Evolutionary conservation across 1,140 invertebrate species (phyloP), one percentile per base, ranked within the genome.

Genomic region (Hirudo medicinalis): DNA sequence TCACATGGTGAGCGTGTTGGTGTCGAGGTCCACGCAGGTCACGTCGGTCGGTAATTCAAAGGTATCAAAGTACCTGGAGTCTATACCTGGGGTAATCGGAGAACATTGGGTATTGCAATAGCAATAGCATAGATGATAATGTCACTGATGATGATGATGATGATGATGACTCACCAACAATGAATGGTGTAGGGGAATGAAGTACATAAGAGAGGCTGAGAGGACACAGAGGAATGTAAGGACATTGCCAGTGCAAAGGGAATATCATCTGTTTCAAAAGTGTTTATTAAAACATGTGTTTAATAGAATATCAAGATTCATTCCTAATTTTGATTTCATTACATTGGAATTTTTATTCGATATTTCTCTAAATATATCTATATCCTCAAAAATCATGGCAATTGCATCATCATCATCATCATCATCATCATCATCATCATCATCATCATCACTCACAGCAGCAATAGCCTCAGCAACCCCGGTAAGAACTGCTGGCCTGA

Each of bases 201-300:
- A 99, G 84, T 11, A 98, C 91, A 78, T 86, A 86, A 22, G 86
- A 87, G 13, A 90, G 77, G 80, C 87, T 91, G 76, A 99, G 85
- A 1, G 97, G 97, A 86, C 97, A 99, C 13, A 99, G 84, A 19
- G 97, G 97, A 82, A 99, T 96, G 79, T 99, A 99, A 0, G 96
- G 95, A 82, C 95, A 99, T 81, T 99, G 94, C 97, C 97, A 99
- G 79, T 97, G 94, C 80, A 99, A 97, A 0, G 97, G 97, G 83
- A 99, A 99, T 71, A 98, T 87, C 76, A 98, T 86, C 73, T 74
- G 43, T 53, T 20, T 27, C 9, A 54, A 53, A 54, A 17, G 49
- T 60, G 8, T 27, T 22, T 27, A 60, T 4, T 60, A n/a, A 6
- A 6, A 22, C n/a, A 36, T 36, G 6, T 36, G 32, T 36, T 36